Evolutionary conservation across 2,888 invertebrate genomes (phyloP), one percentile per base, ranked within the genome.

Genomic region (Gerosis bhagava): DNA sequence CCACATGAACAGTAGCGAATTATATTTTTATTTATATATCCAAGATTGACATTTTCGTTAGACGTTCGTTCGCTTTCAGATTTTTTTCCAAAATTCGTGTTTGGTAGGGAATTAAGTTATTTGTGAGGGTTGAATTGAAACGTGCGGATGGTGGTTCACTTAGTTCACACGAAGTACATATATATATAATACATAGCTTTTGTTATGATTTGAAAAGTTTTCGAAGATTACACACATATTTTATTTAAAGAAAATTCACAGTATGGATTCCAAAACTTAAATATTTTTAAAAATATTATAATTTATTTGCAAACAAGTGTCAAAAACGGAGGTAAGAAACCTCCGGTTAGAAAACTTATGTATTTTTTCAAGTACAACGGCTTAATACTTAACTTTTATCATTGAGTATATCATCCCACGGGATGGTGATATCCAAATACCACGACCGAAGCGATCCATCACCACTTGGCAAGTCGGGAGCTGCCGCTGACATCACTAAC

Each of bases 1-100:
- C 12, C 7, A 51, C 46, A 16, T 4, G 8, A 17, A 56, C 53
- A 53, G 53, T 54, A 39, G 25, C 47, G 50, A 60, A 57, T 60
- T 62, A 63, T 66, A 64, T 63, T 59, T 60, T 60, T 62, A 63
- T 65, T 65, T 63, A 60, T 64, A 58, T 60, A 59, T 62, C 54
- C 56, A 54, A 61, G 70, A 67, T 72, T 73, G 72, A 70, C 72
- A 57, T 67, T 70, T 73, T 68, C 67, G 70, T 66, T 64, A 59
- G 56, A 48, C 51, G 42, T 35, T 42, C 21, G 26, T 21, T 43
- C 46, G 56, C 59, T 58, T 59, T 57, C 21, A 15, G 54, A 49
- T 51, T 60, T 57, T 60, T 62, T 65, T 64, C 55, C 1, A 22
- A 44, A 15, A 17, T 26, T 28, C 22, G 22, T 13, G 19, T 36